Conservation (phyloP, 2,113 vertebrate genomes). For the Mastomys coucha region DNA sequence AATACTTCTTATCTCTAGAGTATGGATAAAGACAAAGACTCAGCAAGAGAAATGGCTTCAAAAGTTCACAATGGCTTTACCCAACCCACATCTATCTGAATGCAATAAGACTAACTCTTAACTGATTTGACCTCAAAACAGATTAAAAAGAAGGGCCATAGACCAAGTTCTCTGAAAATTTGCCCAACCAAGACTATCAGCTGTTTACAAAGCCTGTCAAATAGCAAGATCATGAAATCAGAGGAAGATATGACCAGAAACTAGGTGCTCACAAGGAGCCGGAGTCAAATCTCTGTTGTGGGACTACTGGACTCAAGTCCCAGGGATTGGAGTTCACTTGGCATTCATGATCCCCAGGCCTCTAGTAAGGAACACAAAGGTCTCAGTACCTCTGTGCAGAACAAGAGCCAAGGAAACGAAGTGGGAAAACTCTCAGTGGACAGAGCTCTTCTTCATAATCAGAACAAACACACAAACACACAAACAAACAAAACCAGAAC, state of each 20-base stretch:
- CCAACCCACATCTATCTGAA: not conserved
- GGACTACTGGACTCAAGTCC: not conserved
- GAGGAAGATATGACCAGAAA: not conserved
- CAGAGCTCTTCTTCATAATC: not conserved
- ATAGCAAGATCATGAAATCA: not conserved
- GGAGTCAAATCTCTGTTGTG: not conserved
- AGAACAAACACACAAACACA: not conserved
- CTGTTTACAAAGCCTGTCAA: not conserved
- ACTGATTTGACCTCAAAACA: not conserved
- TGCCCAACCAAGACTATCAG: not conserved
- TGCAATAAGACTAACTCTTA: not conserved
- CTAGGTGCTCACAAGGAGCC: not conserved
- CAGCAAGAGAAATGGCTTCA: not conserved
- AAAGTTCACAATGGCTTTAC: not conserved
- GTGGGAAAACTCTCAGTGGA: not conserved
- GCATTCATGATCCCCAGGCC: accelerated
- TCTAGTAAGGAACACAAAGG: not conserved
- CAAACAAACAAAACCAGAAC: too few relatives aligned
- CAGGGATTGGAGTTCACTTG: not conserved
- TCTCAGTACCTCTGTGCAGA: accelerated
- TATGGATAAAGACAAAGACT: not conserved
- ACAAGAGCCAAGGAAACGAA: not conserved
- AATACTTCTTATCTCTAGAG: not conserved
- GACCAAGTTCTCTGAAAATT: not conserved
- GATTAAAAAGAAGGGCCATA: not conserved